Conservation (phyloP, 2,113 vertebrate genomes). For the Centropus unirufus region DNA sequence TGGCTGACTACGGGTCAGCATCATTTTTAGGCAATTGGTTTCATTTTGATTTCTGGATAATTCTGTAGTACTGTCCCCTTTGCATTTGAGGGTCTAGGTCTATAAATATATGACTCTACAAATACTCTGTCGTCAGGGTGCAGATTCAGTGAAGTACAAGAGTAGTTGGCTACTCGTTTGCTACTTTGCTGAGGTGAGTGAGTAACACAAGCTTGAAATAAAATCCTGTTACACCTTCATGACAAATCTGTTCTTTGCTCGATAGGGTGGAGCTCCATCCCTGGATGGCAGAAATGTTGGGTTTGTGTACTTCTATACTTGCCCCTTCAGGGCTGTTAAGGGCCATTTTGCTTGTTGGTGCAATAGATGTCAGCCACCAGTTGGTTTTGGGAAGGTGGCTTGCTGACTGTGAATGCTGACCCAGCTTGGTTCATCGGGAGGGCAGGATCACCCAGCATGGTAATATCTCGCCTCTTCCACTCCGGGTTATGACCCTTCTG, state of each 20-base stretch:
- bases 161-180: neutral
- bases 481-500: accelerated
- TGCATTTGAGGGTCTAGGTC: neutral
- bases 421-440: neutral
- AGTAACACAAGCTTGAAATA: neutral
- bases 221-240: neutral
- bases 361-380: accelerated
- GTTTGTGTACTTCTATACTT: neutral
- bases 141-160: neutral
- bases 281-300: neutral
- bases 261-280: neutral
- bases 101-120: neutral
- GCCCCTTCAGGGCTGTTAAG: neutral
- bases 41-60: neutral
- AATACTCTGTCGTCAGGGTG: neutral
- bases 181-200: neutral
- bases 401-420: neutral
- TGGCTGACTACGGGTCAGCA: neutral
- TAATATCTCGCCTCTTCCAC: neutral
- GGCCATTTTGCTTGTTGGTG: neutral
- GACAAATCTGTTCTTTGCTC: neutral
- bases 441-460: neutral
- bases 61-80: neutral
- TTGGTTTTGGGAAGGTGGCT: accelerated
- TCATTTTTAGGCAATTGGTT: neutral